A percentile compares a stretch with the other conserved stretches of the same genome.
Evolutionary conservation across 2,113 vertebrate species (phyloP).

Genomic region (Salminus brasiliensis): DNA sequence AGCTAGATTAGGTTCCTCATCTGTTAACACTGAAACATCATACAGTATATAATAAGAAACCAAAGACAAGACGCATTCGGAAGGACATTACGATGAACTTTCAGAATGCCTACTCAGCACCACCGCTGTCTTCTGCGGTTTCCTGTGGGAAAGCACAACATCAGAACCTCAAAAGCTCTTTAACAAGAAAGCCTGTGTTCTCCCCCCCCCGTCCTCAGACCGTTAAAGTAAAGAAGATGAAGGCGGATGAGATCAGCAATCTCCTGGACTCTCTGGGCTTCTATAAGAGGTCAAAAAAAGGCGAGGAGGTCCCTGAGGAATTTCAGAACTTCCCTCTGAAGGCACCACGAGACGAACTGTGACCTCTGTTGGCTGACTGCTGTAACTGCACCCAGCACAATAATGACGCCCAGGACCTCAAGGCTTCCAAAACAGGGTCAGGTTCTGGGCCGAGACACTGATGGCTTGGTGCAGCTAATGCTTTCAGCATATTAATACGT

Average conservation of each 20-base stretch:
- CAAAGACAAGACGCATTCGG: not conserved
- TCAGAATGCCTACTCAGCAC: not conserved
- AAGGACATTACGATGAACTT: not conserved
- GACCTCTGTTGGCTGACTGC: conserved; percentile 64
- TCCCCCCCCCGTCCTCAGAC: conserved; percentile 61
- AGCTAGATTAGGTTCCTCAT: too few species aligned
- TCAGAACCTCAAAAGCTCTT: not conserved
- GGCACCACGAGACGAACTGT: conserved; percentile 76
- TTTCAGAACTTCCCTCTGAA: conserved; percentile 76
- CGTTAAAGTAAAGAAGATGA: conserved; percentile 77
- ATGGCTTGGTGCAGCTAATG: conserved; percentile 39
- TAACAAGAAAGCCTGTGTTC: not conserved
- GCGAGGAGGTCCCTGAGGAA: conserved; percentile 79
- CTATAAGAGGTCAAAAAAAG: conserved; percentile 80
- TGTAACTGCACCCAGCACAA: conserved; percentile 59
- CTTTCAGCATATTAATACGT: not conserved
- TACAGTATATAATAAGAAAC: not conserved
- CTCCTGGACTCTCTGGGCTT: conserved; percentile 79
- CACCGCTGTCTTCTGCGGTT: not conserved
- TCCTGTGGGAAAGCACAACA: not conserved
- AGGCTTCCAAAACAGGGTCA: conserved; percentile 60
- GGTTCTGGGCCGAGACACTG: conserved; percentile 66
- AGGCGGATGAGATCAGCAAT: conserved; percentile 75
- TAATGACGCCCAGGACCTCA: conserved; percentile 72
- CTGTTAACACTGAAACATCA: too few species aligned